Percentiles rank a stretch among this genome's conserved stretches.
These are phyloP conservation scores for Hetaerina americana DNA, from an alignment of 1,140 invertebrate genomes.

Conservation along the genomic window DNA sequence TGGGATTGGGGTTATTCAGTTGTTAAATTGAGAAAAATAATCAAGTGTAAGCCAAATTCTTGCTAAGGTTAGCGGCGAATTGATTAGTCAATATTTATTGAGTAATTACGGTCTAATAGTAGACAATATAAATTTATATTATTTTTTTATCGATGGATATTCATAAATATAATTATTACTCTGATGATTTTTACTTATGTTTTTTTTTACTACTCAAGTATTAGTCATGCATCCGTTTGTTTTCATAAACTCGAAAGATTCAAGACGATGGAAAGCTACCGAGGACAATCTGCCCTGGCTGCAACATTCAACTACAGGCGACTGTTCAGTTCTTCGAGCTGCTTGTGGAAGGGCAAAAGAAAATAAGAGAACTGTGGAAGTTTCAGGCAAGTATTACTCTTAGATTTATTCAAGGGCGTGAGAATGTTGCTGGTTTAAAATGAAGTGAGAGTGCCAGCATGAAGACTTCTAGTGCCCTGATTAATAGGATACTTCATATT, in stretches of 20 bases:
- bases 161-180: background rate
- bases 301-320: slow-evolving; percentile 55
- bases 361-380: slow-evolving; percentile 37
- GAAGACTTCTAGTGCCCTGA: too few relatives aligned
- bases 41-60: too few relatives aligned
- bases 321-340: slow-evolving; percentile 56
- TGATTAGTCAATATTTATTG: background rate
- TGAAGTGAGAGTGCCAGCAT: too few relatives aligned
- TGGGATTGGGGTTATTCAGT: too few relatives aligned
- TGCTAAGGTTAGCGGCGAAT: too few relatives aligned
- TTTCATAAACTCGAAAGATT: slow-evolving; percentile 35
- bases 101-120: background rate
- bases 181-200: background rate
- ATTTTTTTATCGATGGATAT: background rate
- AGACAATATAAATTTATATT: background rate
- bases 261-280: slow-evolving; percentile 51
- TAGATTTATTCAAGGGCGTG: too few relatives aligned
- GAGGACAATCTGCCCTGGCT: slow-evolving; percentile 55
- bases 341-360: slow-evolving; percentile 48
- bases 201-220: slow-evolving; percentile 4
- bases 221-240: slow-evolving; percentile 14
- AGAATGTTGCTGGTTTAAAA: too few relatives aligned
- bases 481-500: too few relatives aligned
- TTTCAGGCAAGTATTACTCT: slow-evolving; percentile 28
- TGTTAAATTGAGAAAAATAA: background rate